These are phyloP conservation scores for Porites divaricata DNA, from an alignment of 92 coral and sea anemone genomes.

Conservation along the genomic window DNA sequence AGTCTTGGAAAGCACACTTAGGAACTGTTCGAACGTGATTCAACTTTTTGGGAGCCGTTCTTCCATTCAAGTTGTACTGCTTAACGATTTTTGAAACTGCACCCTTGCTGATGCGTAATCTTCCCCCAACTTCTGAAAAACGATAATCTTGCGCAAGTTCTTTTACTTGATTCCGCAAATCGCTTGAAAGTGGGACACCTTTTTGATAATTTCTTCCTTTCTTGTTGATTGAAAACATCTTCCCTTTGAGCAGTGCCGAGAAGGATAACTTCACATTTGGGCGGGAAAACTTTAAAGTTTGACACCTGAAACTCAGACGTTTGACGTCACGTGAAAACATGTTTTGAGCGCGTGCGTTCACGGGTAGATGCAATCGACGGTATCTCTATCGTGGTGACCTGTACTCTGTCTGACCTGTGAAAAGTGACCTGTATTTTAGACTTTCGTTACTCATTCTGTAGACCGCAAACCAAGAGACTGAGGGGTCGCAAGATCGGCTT, in stretches of 20 bases:
- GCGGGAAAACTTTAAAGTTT: conserved; percentile 39
- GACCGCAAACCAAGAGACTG: too few relatives aligned
- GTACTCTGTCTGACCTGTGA: too few relatives aligned
- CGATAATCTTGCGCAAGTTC: conserved; percentile 53
- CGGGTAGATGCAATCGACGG: conserved; percentile 44
- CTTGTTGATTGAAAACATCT: conserved; percentile 50
- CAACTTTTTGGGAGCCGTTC: conserved; percentile 35
- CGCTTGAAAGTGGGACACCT: conserved; percentile 54
- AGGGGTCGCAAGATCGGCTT: too few relatives aligned
- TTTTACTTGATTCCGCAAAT: conserved; percentile 57
- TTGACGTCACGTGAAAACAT: conserved; percentile 50
- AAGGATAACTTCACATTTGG: conserved; percentile 26
- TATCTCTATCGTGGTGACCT: too few relatives aligned
- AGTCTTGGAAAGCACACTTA: conserved; percentile 53
- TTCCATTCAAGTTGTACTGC: conserved; percentile 47
- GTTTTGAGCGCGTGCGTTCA: conserved; percentile 36
- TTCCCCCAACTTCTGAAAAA: conserved; percentile 48
- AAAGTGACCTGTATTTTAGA: too few relatives aligned
- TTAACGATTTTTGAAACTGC: conserved; percentile 60
- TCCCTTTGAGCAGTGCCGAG: conserved; percentile 16
- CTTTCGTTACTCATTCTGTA: too few relatives aligned
- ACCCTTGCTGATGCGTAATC: conserved; percentile 41
- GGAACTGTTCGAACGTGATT: conserved; percentile 53
- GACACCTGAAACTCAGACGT: conserved; percentile 1
- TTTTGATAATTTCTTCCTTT: conserved; percentile 48